Conservation (phyloP, 2,113 vertebrate genomes). For the Pelobates fuscus region DNA sequence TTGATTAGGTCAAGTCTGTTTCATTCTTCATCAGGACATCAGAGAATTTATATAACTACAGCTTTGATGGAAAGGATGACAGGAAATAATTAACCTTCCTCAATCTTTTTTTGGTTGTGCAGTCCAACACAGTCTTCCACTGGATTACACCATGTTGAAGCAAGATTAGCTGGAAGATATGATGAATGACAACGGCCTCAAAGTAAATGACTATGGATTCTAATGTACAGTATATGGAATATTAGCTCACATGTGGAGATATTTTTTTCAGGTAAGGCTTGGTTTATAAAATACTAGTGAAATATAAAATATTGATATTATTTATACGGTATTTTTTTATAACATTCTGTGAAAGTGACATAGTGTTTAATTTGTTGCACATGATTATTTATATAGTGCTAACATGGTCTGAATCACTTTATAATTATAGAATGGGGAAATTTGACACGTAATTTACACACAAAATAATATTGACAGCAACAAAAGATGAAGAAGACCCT, state of each 20-base stretch:
- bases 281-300: neutral
- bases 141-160: neutral
- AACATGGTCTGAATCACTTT: no score
- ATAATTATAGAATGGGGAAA: no score
- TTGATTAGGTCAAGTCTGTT: conserved; percentile 3
- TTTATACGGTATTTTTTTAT: no score
- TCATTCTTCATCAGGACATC: neutral
- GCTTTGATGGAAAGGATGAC: neutral
- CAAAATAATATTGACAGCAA: no score
- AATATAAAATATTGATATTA: no score
- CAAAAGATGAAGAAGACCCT: no score
- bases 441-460: no score
- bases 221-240: neutral
- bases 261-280: neutral
- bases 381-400: no score
- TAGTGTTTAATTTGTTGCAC: no score
- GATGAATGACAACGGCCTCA: neutral
- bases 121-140: neutral
- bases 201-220: neutral
- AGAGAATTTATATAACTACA: neutral
- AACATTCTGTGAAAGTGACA: no score
- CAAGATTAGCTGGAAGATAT: neutral
- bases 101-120: neutral
- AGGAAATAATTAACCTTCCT: conserved; percentile 17
- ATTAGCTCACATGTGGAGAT: neutral